Evolutionary conservation across 1,140 invertebrate genomes (phyloP).

Genomic region (Sminthurides bifidus): DNA sequence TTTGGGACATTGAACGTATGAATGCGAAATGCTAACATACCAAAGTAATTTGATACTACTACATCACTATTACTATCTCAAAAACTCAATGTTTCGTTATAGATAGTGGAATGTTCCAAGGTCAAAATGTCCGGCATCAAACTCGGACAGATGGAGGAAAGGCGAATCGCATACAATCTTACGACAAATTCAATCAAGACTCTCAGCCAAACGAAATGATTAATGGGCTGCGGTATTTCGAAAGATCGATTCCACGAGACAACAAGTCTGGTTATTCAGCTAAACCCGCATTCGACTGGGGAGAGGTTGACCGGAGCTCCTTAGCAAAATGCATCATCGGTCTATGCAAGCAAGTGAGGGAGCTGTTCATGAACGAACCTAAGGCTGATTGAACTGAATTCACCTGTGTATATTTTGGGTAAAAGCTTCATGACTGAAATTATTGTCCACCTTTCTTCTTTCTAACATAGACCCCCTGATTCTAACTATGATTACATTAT

Average conservation of each 20-base stretch:
- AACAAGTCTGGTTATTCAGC: conserved; percentile 10
- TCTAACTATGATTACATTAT: too few relatives aligned
- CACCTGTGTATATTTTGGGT: conserved; percentile 47
- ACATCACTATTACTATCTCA: too few relatives aligned
- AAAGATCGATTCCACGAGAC: conserved; percentile 37
- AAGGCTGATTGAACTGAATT: conserved; percentile 40
- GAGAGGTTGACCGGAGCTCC: conserved; percentile 37
- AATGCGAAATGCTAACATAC: background rate
- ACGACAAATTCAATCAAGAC: conserved; percentile 34
- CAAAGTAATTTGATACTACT: too few relatives aligned
- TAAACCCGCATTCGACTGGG: conserved; percentile 40
- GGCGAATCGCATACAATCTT: conserved; percentile 29
- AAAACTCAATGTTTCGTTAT: too few relatives aligned
- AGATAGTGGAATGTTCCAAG: conserved; percentile 23
- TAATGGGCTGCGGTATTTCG: conserved; percentile 43
- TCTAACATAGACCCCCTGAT: too few relatives aligned
- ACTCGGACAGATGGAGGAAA: conserved; percentile 3
- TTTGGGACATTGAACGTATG: conserved; percentile 39
- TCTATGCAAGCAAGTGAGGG: conserved; percentile 32
- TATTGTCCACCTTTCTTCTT: too few relatives aligned
- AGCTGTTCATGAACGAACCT: conserved; percentile 37
- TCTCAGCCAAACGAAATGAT: conserved; percentile 43
- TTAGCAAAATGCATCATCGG: conserved; percentile 30
- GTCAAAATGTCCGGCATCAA: background rate
- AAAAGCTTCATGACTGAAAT: too few relatives aligned